Evolutionary conservation across 2,113 vertebrate species (phyloP), one percentile per base, ranked within the genome.

Genomic region (Chionomys nivalis): DNA sequence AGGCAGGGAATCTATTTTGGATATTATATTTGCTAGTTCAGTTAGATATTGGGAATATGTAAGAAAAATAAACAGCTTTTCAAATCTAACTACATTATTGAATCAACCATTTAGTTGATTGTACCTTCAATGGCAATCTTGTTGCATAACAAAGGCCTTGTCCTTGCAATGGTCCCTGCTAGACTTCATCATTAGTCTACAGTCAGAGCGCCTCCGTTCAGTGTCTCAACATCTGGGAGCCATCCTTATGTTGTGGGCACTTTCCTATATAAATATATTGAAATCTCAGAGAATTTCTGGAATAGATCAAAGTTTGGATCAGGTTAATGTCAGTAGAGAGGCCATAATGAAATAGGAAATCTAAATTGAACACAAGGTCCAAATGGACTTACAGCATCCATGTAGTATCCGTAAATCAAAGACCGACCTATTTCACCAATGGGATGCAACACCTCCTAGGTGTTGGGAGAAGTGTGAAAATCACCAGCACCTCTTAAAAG

Each of bases 401-500:
- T 52, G 3, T 73, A 92, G 95, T 92, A 92, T 1, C 81, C 44
- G 55, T 83, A 82, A 93, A 93, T 95, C 49, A 85, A 73, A 75
- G 78, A 49, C 78, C 28, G 63, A 63, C 65, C 92, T 83, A 89
- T 61, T 85, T 96, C 52, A 77, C 58, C 77, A 70, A 42, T 0
- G 58, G 72, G 49, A 75, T 10, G 44, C 85, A 78, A 91, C n/a
- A 88, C 14, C 39, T 65, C 61, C n/a, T 61, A 91, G 92, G 85
- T 89, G 28, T 65, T 76, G 31, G 5, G 26, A 52, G 83, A 94
- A 42, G 79, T 95, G 78, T 90, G 86, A 92, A 92, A 97, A 96
- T 87, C 23, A 90, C 49, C 87, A 81, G 13, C 39, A 92, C 65
- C 42, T 94, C 87, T 96, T 96, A 73, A 97, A 95, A 87, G 73